Percentiles rank a stretch among this genome's conserved stretches.
These are phyloP conservation scores for Chloropsis hardwickii DNA, from an alignment of 2,113 vertebrate species.

Conservation along the genomic window DNA sequence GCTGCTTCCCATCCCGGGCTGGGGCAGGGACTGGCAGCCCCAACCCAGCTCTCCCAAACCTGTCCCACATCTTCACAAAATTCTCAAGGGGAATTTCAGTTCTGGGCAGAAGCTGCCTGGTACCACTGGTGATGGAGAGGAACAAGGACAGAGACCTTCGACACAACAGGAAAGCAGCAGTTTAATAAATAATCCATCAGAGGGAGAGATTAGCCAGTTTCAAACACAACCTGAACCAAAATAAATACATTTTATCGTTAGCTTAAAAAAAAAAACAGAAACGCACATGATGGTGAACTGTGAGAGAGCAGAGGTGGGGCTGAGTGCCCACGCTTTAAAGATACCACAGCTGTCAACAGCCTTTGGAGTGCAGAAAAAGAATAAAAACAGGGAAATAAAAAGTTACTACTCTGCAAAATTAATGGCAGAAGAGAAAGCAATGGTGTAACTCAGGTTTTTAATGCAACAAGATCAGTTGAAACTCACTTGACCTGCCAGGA, in stretches of 20 bases:
- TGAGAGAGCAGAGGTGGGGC: neutral
- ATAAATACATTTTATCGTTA: neutral
- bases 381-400: neutral
- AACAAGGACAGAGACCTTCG: neutral
- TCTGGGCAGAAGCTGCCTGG: neutral
- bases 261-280: neutral
- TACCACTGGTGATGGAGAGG: neutral
- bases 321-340: neutral
- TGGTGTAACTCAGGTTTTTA: neutral
- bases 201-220: slow-evolving; percentile 39
- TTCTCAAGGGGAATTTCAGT: neutral
- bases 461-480: neutral
- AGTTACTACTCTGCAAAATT: neutral
- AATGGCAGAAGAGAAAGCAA: neutral
- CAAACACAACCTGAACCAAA: slow-evolving; percentile 37
- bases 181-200: slow-evolving; percentile 64
- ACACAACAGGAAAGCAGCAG: slow-evolving; percentile 52
- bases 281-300: neutral
- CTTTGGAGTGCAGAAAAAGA: neutral
- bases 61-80: no score
- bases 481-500: neutral
- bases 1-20: neutral
- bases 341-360: neutral
- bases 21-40: neutral
- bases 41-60: neutral